Conservation (phyloP, 2,797 vertebrate genomes). For the Cyclopterus lumpus region DNA sequence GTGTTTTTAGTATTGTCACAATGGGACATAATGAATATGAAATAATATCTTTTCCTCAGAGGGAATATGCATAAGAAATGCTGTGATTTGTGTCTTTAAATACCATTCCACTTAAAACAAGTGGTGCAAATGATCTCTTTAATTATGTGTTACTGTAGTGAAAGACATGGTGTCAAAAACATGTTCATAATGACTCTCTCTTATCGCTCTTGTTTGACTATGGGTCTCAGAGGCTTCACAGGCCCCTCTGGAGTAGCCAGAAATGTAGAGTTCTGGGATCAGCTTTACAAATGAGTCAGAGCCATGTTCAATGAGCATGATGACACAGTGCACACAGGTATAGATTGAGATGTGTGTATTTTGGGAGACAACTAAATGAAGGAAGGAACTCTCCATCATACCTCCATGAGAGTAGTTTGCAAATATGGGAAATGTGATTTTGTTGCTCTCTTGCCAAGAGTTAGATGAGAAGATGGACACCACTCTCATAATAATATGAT, state of each 20-base stretch:
- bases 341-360: background rate
- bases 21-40: constrained; percentile 17
- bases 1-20: background rate
- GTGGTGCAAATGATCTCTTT: constrained; percentile 51
- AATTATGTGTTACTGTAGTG: constrained; percentile 33
- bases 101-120: constrained; percentile 47
- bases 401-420: background rate
- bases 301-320: background rate
- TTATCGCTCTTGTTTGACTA: constrained; percentile 32
- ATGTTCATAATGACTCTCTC: constrained; percentile 38
- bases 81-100: constrained; percentile 46
- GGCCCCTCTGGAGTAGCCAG: constrained; percentile 7
- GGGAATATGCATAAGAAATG: constrained; percentile 14
- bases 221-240: constrained; percentile 30
- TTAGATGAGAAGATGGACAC: background rate
- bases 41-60: background rate
- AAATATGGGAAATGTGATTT: background rate
- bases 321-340: background rate
- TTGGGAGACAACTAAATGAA: background rate
- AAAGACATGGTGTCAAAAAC: constrained; percentile 33
- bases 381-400: background rate
- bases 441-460: background rate
- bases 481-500: background rate
- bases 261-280: background rate
- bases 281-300: constrained; percentile 24